Evolutionary conservation across 2,888 invertebrate genomes (phyloP).

Genomic region (Aleiodes leptofemur): DNA sequence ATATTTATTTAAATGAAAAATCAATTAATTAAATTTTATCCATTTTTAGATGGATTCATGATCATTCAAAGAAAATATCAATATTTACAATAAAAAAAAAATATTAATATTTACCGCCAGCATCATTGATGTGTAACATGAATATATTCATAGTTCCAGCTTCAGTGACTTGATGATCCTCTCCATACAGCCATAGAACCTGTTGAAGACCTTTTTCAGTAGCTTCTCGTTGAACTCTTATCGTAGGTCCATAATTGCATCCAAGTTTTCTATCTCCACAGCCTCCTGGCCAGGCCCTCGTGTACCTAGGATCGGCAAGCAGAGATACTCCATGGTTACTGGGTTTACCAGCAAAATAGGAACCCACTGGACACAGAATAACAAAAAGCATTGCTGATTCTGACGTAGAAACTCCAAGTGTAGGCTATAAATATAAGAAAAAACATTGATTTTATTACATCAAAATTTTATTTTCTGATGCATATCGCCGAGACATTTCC

Average conservation of each 20-base stretch:
- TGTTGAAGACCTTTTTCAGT: conserved; percentile 89
- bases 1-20: conserved; percentile 56
- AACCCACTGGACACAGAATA: conserved; percentile 94
- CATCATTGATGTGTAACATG: conserved; percentile 88
- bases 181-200: conserved; percentile 97
- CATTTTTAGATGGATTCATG: too few species aligned
- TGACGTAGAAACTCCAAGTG: conserved; percentile 92
- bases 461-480: too few species aligned
- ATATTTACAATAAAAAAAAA: conserved; percentile 77
- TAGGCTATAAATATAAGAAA: conserved; percentile 80
- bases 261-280: conserved; percentile 97
- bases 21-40: neutral
- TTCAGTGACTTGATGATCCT: conserved; percentile 95
- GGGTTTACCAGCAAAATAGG: conserved; percentile 87
- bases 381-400: conserved; percentile 94
- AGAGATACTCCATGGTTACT: conserved; percentile 85
- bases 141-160: conserved; percentile 99
- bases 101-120: conserved; percentile 84
- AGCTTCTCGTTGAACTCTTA: conserved; percentile 88
- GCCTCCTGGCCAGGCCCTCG: conserved; percentile 94
- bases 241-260: conserved; percentile 93
- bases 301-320: conserved; percentile 93
- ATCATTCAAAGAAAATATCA: neutral
- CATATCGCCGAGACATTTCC: neutral
- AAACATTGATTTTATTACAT: conserved; percentile 15